A percentile compares a stretch with the other conserved stretches of the same genome.
phyloP scores from a whole-genome alignment of 2,888 invertebrate species.

The Tanaodytes sp. region DNA sequence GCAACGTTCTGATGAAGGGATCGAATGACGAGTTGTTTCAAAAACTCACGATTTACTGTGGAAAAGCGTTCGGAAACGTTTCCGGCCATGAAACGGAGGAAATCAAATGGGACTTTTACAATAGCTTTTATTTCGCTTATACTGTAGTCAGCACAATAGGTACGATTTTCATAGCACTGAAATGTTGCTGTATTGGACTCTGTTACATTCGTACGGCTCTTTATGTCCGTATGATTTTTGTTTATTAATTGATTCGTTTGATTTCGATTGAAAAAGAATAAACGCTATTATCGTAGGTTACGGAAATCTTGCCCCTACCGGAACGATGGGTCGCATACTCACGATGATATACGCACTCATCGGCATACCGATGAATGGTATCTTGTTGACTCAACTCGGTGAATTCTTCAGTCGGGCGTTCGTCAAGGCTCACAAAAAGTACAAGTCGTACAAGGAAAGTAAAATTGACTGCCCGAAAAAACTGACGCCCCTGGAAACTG shows the following conservation, averaged over 20 bases:
- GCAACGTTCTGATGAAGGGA: constrained; percentile 21
- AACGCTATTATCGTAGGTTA: too few species aligned
- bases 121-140: constrained; percentile 91
- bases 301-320: constrained; percentile 90
- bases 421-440: constrained; percentile 84
- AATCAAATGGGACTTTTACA: constrained; percentile 90
- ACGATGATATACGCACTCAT: constrained; percentile 91
- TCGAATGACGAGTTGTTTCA: constrained; percentile 75
- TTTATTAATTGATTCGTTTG: too few species aligned
- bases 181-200: too few species aligned
- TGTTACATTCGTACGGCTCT: too few species aligned
- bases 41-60: constrained; percentile 82
- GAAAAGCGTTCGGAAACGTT: constrained; percentile 80
- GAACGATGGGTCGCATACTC: constrained; percentile 84
- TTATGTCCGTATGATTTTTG: too few species aligned
- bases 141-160: constrained; percentile 94
- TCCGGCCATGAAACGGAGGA: constrained; percentile 78
- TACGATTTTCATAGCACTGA: too few species aligned
- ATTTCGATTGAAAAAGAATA: too few species aligned
- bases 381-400: constrained; percentile 78
- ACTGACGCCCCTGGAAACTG: constrained; percentile 67
- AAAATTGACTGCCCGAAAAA: constrained; percentile 71
- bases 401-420: constrained; percentile 85
- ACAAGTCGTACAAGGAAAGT: constrained; percentile 81
- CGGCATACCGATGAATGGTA: constrained; percentile 89